phyloP scores from a whole-genome alignment of 2,888 invertebrate species.

The Heliconius cydno region DNA sequence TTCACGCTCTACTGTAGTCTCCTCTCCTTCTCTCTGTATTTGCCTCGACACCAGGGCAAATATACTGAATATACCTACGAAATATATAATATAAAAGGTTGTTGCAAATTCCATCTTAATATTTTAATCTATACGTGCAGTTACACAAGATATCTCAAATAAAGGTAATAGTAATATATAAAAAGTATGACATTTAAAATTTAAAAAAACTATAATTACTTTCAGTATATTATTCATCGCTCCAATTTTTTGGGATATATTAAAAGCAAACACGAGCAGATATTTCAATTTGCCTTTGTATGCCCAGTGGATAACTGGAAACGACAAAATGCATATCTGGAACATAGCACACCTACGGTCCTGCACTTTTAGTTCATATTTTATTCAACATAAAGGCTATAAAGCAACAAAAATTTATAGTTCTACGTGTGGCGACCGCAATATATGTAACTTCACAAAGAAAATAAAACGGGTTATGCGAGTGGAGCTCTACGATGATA shows the following conservation, averaged over 20 bases:
- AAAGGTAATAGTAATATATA: background rate
- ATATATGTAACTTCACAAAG: conserved; percentile 41
- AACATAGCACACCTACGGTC: conserved; percentile 31
- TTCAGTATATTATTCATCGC: background rate
- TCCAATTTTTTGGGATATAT: background rate
- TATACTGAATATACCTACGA: too few species aligned
- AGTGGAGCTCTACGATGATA: conserved; percentile 7
- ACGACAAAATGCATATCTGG: conserved; percentile 30
- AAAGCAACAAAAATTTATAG: conserved; percentile 46
- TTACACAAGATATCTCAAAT: too few species aligned
- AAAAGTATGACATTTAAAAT: background rate
- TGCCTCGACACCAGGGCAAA: too few species aligned
- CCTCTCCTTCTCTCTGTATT: too few species aligned
- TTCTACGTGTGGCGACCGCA: conserved; percentile 45
- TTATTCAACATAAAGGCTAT: conserved; percentile 45
- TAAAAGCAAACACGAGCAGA: conserved; percentile 9
- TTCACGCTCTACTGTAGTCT: too few species aligned
- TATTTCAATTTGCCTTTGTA: conserved; percentile 5
- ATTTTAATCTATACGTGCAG: too few species aligned
- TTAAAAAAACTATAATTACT: background rate
- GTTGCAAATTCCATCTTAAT: too few species aligned
- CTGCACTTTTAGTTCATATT: conserved; percentile 45
- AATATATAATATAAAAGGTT: too few species aligned
- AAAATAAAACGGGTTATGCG: conserved; percentile 36
- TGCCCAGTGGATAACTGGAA: conserved; percentile 19